These are phyloP conservation scores for Lutra lutra DNA, from an alignment of 2,797 vertebrate genomes.

Conservation along the genomic window DNA sequence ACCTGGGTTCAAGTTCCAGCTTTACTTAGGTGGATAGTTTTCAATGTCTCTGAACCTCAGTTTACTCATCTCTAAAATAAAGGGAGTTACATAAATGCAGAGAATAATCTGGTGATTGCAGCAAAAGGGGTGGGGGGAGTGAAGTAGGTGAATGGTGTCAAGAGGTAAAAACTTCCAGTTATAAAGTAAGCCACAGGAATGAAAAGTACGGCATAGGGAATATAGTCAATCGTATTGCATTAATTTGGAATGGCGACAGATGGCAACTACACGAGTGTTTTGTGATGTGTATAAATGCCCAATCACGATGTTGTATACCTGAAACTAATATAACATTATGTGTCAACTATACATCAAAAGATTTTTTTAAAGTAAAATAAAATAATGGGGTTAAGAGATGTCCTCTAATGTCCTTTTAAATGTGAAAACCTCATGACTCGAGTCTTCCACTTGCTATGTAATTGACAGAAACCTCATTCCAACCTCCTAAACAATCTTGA, in stretches of 20 bases:
- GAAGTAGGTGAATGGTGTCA: background rate
- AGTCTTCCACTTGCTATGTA: background rate
- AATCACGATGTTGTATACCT: background rate
- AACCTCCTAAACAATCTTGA: background rate
- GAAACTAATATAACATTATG: background rate
- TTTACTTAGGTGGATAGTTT: background rate
- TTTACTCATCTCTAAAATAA: background rate
- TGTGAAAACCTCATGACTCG: background rate
- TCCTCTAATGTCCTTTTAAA: slow-evolving; percentile 2
- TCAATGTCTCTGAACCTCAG: background rate
- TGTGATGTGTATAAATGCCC: background rate
- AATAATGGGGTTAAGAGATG: background rate
- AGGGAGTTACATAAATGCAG: background rate
- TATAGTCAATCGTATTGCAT: background rate
- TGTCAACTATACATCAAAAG: background rate
- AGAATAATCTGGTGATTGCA: background rate
- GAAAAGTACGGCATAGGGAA: background rate
- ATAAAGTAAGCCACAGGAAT: background rate
- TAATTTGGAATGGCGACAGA: background rate
- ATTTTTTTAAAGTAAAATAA: background rate
- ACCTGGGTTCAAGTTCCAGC: background rate
- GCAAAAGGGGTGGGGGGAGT: background rate
- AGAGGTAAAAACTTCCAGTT: background rate
- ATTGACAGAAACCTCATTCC: background rate
- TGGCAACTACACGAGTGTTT: background rate